A percentile compares a stretch with the other conserved stretches of the same genome.
Conservation (phyloP, 2,888 invertebrate species). For the Cenopis cana region DNA sequence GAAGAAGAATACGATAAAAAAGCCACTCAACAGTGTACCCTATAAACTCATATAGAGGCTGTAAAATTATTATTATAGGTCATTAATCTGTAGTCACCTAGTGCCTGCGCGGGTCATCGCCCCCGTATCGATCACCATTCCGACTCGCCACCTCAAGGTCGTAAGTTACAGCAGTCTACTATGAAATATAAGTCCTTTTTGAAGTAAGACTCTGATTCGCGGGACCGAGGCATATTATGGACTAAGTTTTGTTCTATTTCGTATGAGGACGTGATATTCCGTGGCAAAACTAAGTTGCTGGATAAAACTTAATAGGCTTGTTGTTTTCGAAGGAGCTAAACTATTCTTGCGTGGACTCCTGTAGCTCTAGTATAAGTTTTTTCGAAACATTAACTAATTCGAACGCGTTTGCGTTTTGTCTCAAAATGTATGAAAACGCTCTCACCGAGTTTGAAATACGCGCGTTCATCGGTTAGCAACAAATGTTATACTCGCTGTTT, state of each 20-base stretch:
- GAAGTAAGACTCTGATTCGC: not conserved
- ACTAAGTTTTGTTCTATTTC: not conserved
- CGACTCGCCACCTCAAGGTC: not conserved
- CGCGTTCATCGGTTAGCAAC: too few species aligned
- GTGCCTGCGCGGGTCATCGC: conserved; percentile 34
- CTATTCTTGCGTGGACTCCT: too few species aligned
- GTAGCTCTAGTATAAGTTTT: too few species aligned
- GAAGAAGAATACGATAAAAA: too few species aligned
- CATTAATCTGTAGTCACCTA: conserved; percentile 33
- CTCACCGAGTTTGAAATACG: too few species aligned
- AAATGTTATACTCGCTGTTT: too few species aligned
- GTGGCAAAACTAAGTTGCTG: not conserved
- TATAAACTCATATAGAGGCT: conserved; percentile 2
- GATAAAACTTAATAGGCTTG: too few species aligned
- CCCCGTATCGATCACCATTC: conserved; percentile 39
- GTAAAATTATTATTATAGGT: conserved; percentile 23
- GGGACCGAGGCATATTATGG: conserved; percentile 1
- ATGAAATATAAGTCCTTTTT: not conserved
- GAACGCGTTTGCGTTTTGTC: too few species aligned
- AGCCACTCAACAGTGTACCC: not conserved
- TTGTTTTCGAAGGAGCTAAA: too few species aligned
- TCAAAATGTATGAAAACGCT: too few species aligned
- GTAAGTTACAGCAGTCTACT: not conserved
- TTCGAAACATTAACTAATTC: too few species aligned
- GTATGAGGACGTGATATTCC: not conserved